A percentile compares a stretch with the other conserved stretches of the same genome.
These are phyloP conservation scores for Luscinia luscinia DNA, from an alignment of 2,797 vertebrate genomes.

Conservation along the genomic window DNA sequence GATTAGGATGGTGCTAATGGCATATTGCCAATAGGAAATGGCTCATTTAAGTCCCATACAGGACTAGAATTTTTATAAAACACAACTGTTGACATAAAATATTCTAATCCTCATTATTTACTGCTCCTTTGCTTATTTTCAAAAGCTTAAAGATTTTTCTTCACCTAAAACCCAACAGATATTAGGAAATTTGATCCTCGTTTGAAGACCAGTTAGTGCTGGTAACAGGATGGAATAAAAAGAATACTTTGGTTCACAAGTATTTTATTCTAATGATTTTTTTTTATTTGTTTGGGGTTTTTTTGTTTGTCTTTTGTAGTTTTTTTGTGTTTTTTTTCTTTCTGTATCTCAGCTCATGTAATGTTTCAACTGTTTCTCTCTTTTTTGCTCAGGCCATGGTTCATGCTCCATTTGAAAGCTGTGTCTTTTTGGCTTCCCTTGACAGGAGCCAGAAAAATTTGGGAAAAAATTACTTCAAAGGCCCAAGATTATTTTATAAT, in stretches of 20 bases:
- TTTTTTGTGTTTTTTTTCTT: no score
- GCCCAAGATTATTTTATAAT: neutral
- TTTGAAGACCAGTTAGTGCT: neutral
- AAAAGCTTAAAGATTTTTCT: neutral
- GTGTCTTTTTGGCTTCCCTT: neutral
- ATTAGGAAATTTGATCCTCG: neutral
- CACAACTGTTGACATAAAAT: neutral
- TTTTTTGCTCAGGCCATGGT: neutral
- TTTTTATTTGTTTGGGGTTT: no score
- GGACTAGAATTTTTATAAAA: neutral
- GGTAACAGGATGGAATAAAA: neutral
- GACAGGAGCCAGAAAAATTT: neutral
- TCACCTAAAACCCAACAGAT: neutral
- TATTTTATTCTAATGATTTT: neutral
- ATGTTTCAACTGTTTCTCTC: neutral
- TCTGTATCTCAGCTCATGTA: neutral
- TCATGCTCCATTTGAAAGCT: neutral
- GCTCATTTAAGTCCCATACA: neutral
- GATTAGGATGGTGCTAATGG: slow-evolving; percentile 23
- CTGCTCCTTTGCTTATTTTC: neutral
- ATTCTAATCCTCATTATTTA: neutral
- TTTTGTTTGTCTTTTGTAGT: neutral
- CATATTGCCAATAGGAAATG: neutral
- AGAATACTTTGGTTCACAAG: neutral
- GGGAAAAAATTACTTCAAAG: neutral